phyloP scores from a whole-genome alignment of 2,113 vertebrate genomes.

The Microcebus jonahi region DNA sequence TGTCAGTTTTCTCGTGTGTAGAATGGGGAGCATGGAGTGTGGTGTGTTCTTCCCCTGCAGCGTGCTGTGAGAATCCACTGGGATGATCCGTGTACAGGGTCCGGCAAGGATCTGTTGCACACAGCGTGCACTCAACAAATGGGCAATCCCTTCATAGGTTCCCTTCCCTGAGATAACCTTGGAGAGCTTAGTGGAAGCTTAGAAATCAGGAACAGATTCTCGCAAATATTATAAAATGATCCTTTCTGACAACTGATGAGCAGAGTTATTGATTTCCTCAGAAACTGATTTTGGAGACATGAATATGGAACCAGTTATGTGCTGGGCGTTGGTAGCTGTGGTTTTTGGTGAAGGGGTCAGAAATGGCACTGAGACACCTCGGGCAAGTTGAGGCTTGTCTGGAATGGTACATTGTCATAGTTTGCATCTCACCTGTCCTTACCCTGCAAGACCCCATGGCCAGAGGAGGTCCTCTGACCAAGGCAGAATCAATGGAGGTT shows the following conservation, averaged over 20 bases:
- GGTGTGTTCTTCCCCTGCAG: background rate
- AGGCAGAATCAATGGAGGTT: background rate
- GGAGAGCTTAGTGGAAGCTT: background rate
- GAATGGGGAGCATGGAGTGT: background rate
- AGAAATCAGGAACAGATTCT: background rate
- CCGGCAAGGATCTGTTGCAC: background rate
- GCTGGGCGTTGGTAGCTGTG: accelerated
- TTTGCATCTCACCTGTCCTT: no score
- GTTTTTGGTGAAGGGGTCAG: no score
- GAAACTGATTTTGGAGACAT: background rate
- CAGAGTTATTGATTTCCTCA: background rate
- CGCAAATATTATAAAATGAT: background rate
- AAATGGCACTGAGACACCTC: background rate
- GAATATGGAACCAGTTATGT: background rate
- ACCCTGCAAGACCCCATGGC: no score
- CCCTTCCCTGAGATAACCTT: background rate
- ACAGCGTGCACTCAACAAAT: background rate
- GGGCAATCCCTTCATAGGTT: background rate
- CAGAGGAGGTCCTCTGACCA: background rate
- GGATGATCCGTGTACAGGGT: background rate
- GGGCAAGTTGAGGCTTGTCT: background rate
- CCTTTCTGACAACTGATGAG: background rate
- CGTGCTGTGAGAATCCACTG: background rate
- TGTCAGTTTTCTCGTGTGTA: background rate
- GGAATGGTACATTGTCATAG: background rate